A percentile compares a stretch with the other conserved stretches of the same genome.
Evolutionary conservation across 2,888 invertebrate genomes (phyloP).

Genomic region (Tetragonula carbonaria): DNA sequence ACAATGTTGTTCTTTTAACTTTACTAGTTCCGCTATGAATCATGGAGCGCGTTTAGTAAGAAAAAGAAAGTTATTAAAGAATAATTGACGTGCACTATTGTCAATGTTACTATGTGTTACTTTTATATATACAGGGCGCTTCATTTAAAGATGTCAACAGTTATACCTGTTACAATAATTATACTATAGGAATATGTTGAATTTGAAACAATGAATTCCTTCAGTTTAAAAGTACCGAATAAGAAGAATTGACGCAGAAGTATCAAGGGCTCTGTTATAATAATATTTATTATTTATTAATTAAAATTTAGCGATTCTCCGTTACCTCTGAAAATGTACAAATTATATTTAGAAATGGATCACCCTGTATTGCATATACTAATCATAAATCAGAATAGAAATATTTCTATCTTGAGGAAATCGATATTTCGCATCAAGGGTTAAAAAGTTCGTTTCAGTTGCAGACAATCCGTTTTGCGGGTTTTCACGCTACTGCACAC

Average conservation of each 20-base stretch:
- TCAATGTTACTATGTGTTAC: slow-evolving; percentile 28
- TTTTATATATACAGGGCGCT: slow-evolving; percentile 25
- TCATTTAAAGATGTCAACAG: slow-evolving; percentile 14
- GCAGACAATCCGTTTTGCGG: background rate
- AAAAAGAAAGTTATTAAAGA: slow-evolving; percentile 16
- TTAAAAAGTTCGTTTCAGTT: slow-evolving; percentile 20
- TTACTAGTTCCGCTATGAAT: slow-evolving; percentile 5
- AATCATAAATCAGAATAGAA: slow-evolving; percentile 17
- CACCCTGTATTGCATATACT: slow-evolving; percentile 20
- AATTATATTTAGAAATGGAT: slow-evolving; percentile 2
- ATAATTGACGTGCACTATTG: slow-evolving; percentile 45
- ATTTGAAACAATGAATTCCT: background rate
- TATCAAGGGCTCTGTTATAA: background rate
- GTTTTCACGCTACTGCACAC: slow-evolving; percentile 8
- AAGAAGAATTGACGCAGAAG: background rate
- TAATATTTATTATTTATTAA: background rate
- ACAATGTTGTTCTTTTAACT: slow-evolving; percentile 19
- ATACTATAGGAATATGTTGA: background rate
- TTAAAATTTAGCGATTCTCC: background rate
- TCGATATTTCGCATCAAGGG: slow-evolving; percentile 25
- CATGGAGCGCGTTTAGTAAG: slow-evolving; percentile 5
- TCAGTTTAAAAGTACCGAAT: background rate
- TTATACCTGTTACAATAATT: background rate
- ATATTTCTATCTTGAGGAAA: background rate
- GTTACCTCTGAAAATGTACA: background rate